These are phyloP conservation scores for Halichondria panicea DNA, from an alignment of 37 sponge, comb jelly and placozoan species.

Conservation along the genomic window DNA sequence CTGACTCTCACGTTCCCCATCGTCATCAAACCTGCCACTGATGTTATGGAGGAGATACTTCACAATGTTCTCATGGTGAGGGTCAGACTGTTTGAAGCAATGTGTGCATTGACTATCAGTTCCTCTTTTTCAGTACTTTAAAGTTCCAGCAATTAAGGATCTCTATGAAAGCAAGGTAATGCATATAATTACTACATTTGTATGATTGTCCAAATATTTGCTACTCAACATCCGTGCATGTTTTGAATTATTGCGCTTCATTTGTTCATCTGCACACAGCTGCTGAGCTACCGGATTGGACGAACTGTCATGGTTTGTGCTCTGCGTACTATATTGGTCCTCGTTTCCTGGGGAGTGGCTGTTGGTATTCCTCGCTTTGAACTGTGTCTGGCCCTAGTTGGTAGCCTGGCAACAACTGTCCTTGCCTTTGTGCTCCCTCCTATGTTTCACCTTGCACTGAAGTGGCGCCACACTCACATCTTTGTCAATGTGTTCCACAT, in stretches of 20 bases:
- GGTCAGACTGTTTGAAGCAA: neutral
- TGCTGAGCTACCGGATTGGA: neutral
- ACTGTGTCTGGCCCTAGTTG: conserved; percentile 73
- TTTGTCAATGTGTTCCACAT: conserved; percentile 46
- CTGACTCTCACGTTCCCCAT: conserved; percentile 81
- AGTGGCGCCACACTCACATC: conserved; percentile 32
- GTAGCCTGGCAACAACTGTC: conserved; percentile 73
- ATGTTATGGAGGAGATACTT: conserved; percentile 66
- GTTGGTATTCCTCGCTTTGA: conserved; percentile 76
- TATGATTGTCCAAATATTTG: neutral
- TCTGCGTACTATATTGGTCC: conserved; percentile 58
- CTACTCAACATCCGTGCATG: neutral
- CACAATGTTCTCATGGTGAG: conserved; percentile 36
- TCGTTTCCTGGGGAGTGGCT: conserved; percentile 69
- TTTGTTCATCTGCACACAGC: conserved; percentile 13
- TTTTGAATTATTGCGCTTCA: neutral
- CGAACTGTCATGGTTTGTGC: conserved; percentile 26
- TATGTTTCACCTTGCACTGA: conserved; percentile 68
- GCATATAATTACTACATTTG: too few relatives aligned
- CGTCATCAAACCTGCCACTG: conserved; percentile 81
- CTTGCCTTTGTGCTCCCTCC: conserved; percentile 83
- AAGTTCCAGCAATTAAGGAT: neutral
- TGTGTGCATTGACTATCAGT: neutral
- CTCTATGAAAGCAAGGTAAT: neutral
- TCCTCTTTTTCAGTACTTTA: neutral